phyloP scores from a whole-genome alignment of 2,888 invertebrate genomes.

The Aphodius granarius region DNA sequence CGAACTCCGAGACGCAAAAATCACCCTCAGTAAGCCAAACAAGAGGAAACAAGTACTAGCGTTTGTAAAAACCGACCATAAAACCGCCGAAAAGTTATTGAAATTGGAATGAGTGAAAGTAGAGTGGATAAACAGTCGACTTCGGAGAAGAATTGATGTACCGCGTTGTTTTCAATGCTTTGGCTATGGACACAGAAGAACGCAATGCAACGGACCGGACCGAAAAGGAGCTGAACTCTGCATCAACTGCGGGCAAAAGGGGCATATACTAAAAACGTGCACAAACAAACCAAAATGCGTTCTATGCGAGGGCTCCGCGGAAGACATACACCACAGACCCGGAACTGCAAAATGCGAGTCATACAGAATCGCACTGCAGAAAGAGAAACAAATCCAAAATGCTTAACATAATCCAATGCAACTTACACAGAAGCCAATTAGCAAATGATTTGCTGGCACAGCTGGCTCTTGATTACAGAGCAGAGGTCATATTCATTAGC shows the following conservation, averaged over 20 bases:
- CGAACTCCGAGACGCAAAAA: too few relatives aligned
- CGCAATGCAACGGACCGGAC: background rate
- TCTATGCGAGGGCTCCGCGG: background rate
- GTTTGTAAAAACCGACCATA: too few relatives aligned
- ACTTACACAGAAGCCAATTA: background rate
- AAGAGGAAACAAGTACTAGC: too few relatives aligned
- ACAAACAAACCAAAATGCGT: background rate
- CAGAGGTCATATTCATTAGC: slow-evolving; percentile 1
- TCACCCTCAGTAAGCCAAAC: too few relatives aligned
- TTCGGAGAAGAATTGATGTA: background rate
- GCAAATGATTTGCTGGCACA: background rate
- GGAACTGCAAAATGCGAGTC: background rate
- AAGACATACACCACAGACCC: background rate
- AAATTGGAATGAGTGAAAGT: background rate
- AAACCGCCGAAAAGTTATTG: background rate
- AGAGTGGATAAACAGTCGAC: background rate
- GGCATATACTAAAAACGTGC: background rate
- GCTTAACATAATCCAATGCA: background rate
- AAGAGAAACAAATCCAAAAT: background rate
- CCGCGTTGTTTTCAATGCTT: background rate
- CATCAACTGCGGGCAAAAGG: slow-evolving; percentile 1
- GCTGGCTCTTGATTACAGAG: background rate
- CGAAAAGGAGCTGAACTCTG: background rate
- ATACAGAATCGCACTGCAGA: background rate
- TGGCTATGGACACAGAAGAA: background rate